These are phyloP conservation scores for Magallana nippona DNA, from an alignment of 2,888 invertebrate genomes.

Conservation along the genomic window DNA sequence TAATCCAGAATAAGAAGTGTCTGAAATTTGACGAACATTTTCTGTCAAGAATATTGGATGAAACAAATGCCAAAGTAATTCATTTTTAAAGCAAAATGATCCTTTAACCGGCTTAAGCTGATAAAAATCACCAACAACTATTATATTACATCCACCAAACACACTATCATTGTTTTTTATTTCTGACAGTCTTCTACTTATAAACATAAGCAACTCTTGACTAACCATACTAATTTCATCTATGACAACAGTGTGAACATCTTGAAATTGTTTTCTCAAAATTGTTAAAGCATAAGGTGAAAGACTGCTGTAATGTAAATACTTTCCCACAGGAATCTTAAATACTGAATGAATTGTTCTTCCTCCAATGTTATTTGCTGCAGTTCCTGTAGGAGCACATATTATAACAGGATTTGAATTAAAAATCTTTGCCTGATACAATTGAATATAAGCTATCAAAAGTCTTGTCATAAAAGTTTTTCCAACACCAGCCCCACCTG, in stretches of 20 bases:
- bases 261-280: slow-evolving; percentile 44
- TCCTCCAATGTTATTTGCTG: slow-evolving; percentile 49
- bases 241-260: slow-evolving; percentile 51
- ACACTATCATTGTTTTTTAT: slow-evolving; percentile 38
- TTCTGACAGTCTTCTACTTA: slow-evolving; percentile 47
- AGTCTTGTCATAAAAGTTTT: slow-evolving; percentile 47
- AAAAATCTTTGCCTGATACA: slow-evolving; percentile 29
- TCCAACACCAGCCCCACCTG: slow-evolving; percentile 51
- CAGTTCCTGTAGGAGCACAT: slow-evolving; percentile 49
- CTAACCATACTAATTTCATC: slow-evolving; percentile 59
- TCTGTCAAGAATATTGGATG: slow-evolving; percentile 44
- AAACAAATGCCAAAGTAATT: slow-evolving; percentile 50
- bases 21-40: slow-evolving; percentile 46
- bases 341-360: slow-evolving; percentile 51
- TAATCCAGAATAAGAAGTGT: background rate
- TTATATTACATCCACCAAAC: slow-evolving; percentile 51
- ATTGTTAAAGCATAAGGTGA: slow-evolving; percentile 29
- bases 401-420: slow-evolving; percentile 34
- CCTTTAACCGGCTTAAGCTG: slow-evolving; percentile 50
- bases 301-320: slow-evolving; percentile 44
- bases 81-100: slow-evolving; percentile 44
- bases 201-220: slow-evolving; percentile 47
- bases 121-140: slow-evolving; percentile 52
- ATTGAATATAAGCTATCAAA: slow-evolving; percentile 35
- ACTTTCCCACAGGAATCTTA: slow-evolving; percentile 49